Evolutionary conservation across 2,888 invertebrate species (phyloP).

Genomic region (Cephus sareptanus): DNA sequence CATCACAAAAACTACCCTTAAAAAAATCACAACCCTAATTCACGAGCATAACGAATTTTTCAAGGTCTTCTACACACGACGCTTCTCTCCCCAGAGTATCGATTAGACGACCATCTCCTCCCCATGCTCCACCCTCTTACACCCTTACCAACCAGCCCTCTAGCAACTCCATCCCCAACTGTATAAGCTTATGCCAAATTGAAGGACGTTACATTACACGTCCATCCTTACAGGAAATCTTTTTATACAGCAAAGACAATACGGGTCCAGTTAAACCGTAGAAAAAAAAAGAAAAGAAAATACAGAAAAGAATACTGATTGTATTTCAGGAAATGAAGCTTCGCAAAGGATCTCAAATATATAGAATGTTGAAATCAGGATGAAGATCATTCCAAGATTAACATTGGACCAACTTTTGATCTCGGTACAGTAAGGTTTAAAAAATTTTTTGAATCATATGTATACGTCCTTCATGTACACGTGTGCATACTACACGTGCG

Average conservation of each 20-base stretch:
- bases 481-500: too few relatives aligned
- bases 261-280: not conserved
- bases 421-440: not conserved
- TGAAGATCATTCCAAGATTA: too few relatives aligned
- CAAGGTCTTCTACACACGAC: not conserved
- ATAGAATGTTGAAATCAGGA: too few relatives aligned
- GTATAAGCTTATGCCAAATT: not conserved
- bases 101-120: not conserved
- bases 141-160: not conserved
- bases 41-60: not conserved
- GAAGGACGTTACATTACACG: not conserved
- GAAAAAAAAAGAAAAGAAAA: constrained; percentile 5
- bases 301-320: not conserved
- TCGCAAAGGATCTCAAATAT: not conserved
- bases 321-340: not conserved
- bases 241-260: too few relatives aligned
- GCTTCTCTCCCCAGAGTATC: not conserved
- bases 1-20: not conserved
- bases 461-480: too few relatives aligned
- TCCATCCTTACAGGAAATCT: not conserved
- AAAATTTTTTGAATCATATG: too few relatives aligned
- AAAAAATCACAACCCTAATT: not conserved
- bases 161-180: not conserved
- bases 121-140: not conserved
- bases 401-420: not conserved